phyloP scores from a whole-genome alignment of 2,113 vertebrate species.

The Pelobates fuscus region DNA sequence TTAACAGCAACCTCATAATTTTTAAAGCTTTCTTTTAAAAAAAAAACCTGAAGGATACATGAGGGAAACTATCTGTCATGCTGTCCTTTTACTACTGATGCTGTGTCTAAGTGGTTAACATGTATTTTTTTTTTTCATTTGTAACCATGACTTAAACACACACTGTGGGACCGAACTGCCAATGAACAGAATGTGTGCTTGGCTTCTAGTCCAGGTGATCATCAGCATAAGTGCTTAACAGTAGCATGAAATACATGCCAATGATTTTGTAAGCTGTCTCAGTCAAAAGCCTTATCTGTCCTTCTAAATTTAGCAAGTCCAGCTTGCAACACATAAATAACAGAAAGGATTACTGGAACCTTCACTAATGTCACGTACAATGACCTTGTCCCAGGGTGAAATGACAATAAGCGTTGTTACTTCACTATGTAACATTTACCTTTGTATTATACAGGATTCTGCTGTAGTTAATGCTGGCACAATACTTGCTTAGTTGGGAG shows the following conservation, averaged over 20 bases:
- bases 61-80: too few species aligned
- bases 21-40: too few species aligned
- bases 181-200: neutral
- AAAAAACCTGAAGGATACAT: too few species aligned
- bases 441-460: neutral
- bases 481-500: too few species aligned
- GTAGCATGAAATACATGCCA: conserved; percentile 30
- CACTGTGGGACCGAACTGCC: too few species aligned
- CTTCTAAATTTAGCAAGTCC: conserved; percentile 36
- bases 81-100: too few species aligned
- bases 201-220: neutral
- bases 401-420: conserved; percentile 15
- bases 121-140: too few species aligned
- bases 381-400: conserved; percentile 38
- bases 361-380: conserved; percentile 27
- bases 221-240: conserved; percentile 11
- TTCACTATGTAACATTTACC: neutral
- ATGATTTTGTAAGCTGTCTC: conserved; percentile 30
- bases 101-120: too few species aligned
- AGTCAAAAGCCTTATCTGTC: conserved; percentile 29
- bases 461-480: too few species aligned
- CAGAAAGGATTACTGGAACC: conserved; percentile 38
- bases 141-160: too few species aligned
- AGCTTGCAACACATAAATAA: conserved; percentile 40
- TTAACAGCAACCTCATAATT: too few species aligned